Conservation (phyloP, 2,113 vertebrate genomes). For the Tonatia bakeri region DNA sequence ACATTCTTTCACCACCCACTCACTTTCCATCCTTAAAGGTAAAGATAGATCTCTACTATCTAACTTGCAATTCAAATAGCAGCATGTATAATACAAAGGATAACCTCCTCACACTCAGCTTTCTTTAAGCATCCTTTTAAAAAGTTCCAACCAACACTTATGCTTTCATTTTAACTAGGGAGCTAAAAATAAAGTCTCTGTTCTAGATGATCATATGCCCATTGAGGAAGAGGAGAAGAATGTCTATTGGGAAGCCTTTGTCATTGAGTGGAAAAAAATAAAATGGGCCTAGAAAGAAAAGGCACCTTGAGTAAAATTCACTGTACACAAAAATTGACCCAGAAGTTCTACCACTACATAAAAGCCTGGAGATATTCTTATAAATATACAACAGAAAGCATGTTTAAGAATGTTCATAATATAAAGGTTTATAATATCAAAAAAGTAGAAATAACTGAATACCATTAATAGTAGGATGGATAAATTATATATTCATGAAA, state of each 20-base stretch:
- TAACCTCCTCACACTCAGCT: not conserved
- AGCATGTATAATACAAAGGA: not conserved
- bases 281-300: slow-evolving; percentile 13
- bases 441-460: not conserved
- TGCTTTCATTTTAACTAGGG: not conserved
- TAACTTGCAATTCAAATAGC: not conserved
- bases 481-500: not conserved
- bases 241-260: not conserved
- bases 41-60: not conserved
- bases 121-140: not conserved
- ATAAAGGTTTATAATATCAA: not conserved
- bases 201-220: not conserved
- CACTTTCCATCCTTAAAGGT: not conserved
- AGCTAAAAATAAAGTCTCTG: not conserved
- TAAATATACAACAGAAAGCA: not conserved
- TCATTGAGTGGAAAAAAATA: not conserved
- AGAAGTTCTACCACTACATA: not conserved
- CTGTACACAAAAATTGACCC: not conserved
- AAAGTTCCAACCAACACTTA: not conserved
- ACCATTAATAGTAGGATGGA: not conserved
- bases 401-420: not conserved
- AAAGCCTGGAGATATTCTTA: not conserved
- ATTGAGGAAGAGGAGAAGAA: not conserved
- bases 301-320: not conserved
- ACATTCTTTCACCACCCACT: not conserved